Conservation (phyloP, 2,113 vertebrate genomes). For the Platysteira castanea region DNA sequence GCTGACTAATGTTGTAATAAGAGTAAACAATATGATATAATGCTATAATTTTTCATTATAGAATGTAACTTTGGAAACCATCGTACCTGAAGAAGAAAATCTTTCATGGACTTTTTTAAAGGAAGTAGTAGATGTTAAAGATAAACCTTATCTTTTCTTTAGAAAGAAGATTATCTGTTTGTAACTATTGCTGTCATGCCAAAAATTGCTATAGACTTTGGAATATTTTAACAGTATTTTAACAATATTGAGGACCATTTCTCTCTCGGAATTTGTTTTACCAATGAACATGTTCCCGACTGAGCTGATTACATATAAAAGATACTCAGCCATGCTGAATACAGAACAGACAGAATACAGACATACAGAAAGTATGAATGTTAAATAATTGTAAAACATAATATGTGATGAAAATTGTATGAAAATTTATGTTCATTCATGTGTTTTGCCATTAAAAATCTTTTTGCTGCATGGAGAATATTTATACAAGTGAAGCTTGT, state of each 20-base stretch:
- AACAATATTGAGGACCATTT: not conserved
- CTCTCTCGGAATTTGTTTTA: not conserved
- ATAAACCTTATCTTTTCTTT: not conserved
- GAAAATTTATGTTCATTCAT: not conserved
- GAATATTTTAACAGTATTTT: not conserved
- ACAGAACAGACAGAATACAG: not conserved
- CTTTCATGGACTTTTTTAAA: not conserved
- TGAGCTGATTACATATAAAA: not conserved
- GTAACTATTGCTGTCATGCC: not conserved
- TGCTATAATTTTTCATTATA: not conserved
- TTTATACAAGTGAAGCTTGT: not conserved
- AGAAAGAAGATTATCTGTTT: not conserved
- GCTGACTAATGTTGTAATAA: not conserved
- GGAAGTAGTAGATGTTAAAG: not conserved
- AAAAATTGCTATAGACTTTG: not conserved
- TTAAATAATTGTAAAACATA: not conserved
- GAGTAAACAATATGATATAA: not conserved
- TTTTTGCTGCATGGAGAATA: not conserved
- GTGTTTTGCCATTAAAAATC: not conserved
- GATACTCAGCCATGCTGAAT: not conserved
- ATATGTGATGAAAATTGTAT: not conserved
- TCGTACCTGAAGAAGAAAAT: not conserved
- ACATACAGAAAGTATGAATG: not conserved
- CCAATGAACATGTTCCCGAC: not conserved
- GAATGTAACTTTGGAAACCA: not conserved